Conservation (phyloP, 2,797 vertebrate genomes). For the Anabacerthia variegaticeps region DNA sequence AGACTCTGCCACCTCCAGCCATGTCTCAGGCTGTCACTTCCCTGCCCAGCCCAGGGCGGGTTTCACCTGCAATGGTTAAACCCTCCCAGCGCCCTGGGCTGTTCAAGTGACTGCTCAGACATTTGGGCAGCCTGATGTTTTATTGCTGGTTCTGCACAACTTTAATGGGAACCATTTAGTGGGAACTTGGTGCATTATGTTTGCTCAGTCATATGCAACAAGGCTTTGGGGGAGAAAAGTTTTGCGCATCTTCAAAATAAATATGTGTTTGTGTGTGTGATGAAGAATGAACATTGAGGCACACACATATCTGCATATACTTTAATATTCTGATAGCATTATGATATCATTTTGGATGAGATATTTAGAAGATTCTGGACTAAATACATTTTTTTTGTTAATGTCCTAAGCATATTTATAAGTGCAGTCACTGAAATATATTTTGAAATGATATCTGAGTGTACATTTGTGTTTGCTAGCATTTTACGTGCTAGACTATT, state of each 20-base stretch:
- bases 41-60: background rate
- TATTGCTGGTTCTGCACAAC: background rate
- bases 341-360: background rate
- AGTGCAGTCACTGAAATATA: background rate
- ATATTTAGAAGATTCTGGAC: background rate
- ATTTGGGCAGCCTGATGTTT: background rate
- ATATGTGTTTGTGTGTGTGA: background rate
- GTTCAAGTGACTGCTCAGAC: background rate
- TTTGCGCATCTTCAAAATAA: background rate
- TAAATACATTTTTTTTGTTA: background rate
- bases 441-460: background rate
- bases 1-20: rapidly evolving
- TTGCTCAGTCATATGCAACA: background rate
- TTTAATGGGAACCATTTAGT: background rate
- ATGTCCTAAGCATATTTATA: background rate
- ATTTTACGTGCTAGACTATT: background rate
- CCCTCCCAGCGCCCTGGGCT: background rate
- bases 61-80: background rate
- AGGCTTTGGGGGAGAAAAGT: background rate
- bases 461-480: background rate
- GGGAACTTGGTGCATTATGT: background rate
- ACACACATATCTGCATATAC: background rate
- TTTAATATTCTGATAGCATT: background rate
- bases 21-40: background rate
- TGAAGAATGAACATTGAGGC: background rate